Base-by-base conservation (phyloP, 1,140 invertebrate species). In the Neelides sp. region DNA sequence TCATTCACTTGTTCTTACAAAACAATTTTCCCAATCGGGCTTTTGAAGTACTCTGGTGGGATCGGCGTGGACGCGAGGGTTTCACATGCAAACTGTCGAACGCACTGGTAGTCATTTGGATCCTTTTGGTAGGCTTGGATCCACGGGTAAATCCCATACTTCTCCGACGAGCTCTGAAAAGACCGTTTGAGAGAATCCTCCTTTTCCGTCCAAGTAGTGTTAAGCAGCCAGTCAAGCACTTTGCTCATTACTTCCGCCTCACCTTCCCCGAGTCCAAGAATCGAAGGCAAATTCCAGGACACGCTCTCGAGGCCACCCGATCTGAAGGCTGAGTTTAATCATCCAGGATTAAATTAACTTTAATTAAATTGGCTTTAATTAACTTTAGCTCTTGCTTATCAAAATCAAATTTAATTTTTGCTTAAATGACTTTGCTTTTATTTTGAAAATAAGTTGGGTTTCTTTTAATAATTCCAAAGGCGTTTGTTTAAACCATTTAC, bases 51-150 rank as follows among this genome's bases (percentile, higher is more conserved):
- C 20, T 24, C 36, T 34, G 8, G n/a, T n/a, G n/a, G 30, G 4
- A 28, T 34, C 23, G 52, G 26, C n/a, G 48, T 23, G n/a, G 56
- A 58, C 15, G 52, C 56, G 2, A 58, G 35, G 7, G 56, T 58
- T 32, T 54, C 49, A 39, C 56, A 58, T 1, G 49, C 52, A 5
- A 58, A 22, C 37, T 58, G 54, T 34, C 56, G 1, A 32, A 58
- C 17, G 23, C 52, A 58, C n/a, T 54, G 48, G 22, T 48, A 54
- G 17, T 46, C 37, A 20, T 42, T 43, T 4, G 56, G 52, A 37
- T 58, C 56, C 28, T 54, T 54, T 28, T 44, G 37, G 19, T 54
- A 58, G 1, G 56, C 56, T 27, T 46, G 20, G 7, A 58, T 20
- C 56, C 56, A 58, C n/a, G 43, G 36, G n/a, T 20, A 22, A 1